Conservation (phyloP, 2,797 vertebrate species). For the Oophaga sylvatica region DNA sequence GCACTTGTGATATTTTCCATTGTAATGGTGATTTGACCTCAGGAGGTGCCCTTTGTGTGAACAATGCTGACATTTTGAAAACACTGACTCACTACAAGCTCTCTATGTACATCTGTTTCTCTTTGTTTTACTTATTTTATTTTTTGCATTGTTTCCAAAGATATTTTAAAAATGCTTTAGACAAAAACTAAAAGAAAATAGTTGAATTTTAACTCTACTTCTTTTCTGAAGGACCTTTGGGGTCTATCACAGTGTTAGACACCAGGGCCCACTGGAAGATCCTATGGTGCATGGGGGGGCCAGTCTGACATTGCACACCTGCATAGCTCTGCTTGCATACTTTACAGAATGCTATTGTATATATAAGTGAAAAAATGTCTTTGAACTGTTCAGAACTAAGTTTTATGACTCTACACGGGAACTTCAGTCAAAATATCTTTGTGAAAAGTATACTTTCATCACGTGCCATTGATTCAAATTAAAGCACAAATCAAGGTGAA, state of each 20-base stretch:
- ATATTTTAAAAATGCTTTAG: background rate
- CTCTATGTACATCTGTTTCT: background rate
- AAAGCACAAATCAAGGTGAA: no score
- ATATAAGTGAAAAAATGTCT: no score
- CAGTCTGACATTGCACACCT: no score
- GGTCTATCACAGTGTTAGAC: background rate
- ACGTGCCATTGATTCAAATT: no score
- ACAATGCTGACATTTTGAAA: background rate
- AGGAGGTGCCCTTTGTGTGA: background rate
- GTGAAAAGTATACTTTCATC: no score
- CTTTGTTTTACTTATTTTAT: background rate
- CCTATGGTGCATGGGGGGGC: no score
- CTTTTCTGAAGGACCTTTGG: background rate
- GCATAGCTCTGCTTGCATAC: no score
- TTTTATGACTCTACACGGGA: no score
- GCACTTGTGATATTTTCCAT: constrained; percentile 49
- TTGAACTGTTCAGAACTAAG: no score
- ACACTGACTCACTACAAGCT: background rate
- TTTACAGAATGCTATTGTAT: no score
- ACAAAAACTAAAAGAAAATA: background rate
- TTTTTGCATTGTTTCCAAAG: background rate
- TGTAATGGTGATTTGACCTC: background rate
- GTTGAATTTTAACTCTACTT: background rate
- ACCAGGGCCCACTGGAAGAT: background rate
- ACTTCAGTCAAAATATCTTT: no score